These are phyloP conservation scores for Neosilurus mollespiculum DNA, from an alignment of 2,797 vertebrate species.

Conservation along the genomic window DNA sequence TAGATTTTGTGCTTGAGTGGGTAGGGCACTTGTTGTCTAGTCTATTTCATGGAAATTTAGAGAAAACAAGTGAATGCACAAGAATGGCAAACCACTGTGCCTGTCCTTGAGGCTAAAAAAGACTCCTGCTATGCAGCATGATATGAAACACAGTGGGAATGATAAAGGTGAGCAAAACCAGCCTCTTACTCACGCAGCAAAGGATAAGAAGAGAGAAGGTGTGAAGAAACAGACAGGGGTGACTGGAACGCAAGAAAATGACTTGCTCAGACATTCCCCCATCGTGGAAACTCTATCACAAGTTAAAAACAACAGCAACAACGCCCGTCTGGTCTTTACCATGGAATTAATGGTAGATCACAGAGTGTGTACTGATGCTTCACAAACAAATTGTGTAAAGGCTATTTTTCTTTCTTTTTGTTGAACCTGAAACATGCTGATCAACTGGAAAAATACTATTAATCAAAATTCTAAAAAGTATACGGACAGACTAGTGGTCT, in stretches of 20 bases:
- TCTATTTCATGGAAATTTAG: conserved; percentile 30
- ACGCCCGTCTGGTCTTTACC: background rate
- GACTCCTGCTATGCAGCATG: conserved; percentile 28
- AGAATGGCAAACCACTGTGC: conserved; percentile 4
- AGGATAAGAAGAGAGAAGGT: background rate
- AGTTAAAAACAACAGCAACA: background rate
- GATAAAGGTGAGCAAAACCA: conserved; percentile 30
- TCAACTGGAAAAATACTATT: too few relatives aligned
- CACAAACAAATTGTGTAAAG: too few relatives aligned
- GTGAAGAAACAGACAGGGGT: conserved; percentile 7
- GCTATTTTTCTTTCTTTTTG: too few relatives aligned
- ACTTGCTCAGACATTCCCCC: conserved; percentile 15
- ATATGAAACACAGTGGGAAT: conserved; percentile 29
- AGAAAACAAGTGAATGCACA: conserved; percentile 48
- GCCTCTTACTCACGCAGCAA: background rate
- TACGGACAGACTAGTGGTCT: too few relatives aligned
- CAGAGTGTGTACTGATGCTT: background rate
- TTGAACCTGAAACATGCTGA: too few relatives aligned
- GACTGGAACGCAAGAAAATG: conserved; percentile 18
- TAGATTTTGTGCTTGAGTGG: background rate
- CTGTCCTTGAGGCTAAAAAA: conserved; percentile 38
- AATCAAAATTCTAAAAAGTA: too few relatives aligned
- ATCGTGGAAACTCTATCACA: background rate
- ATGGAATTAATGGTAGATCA: background rate
- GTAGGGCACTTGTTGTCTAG: background rate